These are phyloP conservation scores for Mya arenaria DNA, from an alignment of 1,140 invertebrate species.

Conservation along the genomic window DNA sequence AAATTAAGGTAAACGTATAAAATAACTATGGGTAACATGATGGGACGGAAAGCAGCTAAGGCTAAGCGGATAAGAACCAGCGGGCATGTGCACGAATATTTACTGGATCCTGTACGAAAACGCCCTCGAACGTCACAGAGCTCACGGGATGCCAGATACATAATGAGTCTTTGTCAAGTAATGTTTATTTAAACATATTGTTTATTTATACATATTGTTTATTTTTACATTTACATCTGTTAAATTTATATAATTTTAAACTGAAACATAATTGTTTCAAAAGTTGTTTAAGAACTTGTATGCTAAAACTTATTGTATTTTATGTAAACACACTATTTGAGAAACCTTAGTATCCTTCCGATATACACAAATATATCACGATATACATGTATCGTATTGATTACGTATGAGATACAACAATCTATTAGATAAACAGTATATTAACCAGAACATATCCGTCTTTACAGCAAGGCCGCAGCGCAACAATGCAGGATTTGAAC, in stretches of 20 bases:
- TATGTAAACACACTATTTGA: background rate
- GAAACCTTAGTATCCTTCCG: background rate
- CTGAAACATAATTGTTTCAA: no score
- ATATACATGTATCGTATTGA: background rate
- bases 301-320: background rate
- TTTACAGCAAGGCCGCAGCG: constrained; percentile 47
- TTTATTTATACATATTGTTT: no score
- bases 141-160: constrained; percentile 29
- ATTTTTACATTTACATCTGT: no score
- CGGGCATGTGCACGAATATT: constrained; percentile 19
- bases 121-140: constrained; percentile 28
- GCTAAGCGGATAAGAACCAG: constrained; percentile 8
- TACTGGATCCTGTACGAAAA: constrained; percentile 24
- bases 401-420: background rate
- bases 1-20: background rate
- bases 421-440: background rate
- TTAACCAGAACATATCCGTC: background rate
- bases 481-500: constrained; percentile 19
- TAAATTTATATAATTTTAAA: no score
- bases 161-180: constrained; percentile 30
- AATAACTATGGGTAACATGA: background rate
- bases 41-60: background rate
- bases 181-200: no score
- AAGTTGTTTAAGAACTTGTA: background rate
- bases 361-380: background rate